A percentile compares a stretch with the other conserved stretches of the same genome.
Evolutionary conservation across 2,888 invertebrate species (phyloP).

Genomic region (Ophioninae sp.): DNA sequence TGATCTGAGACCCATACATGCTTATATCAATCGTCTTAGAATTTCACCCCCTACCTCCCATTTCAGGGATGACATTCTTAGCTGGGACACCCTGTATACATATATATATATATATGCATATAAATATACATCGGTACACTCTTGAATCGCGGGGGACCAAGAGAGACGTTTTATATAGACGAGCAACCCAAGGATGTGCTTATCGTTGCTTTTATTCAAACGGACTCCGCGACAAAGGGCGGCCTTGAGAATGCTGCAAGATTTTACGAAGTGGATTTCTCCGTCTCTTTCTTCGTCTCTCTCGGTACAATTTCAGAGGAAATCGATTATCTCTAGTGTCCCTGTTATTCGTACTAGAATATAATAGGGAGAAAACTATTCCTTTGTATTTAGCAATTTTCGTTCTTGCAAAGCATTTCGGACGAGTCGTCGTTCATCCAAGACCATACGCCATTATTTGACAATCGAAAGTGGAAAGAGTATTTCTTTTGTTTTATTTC

Average conservation of each 20-base stretch:
- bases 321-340: slow-evolving; percentile 54
- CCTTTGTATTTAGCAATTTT: slow-evolving; percentile 33
- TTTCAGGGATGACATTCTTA: too few relatives aligned
- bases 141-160: slow-evolving; percentile 32
- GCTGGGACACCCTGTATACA: too few relatives aligned
- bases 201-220: slow-evolving; percentile 81
- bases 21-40: too few relatives aligned
- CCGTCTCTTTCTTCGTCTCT: slow-evolving; percentile 64
- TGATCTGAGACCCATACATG: too few relatives aligned
- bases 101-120: not conserved
- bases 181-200: slow-evolving; percentile 78
- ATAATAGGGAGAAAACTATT: slow-evolving; percentile 43
- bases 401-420: slow-evolving; percentile 1
- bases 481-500: not conserved
- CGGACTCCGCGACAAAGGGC: slow-evolving; percentile 73
- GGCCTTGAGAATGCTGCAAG: slow-evolving; percentile 43
- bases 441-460: not conserved
- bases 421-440: not conserved
- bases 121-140: not conserved
- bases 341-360: slow-evolving; percentile 30
- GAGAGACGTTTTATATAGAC: slow-evolving; percentile 61
- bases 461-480: not conserved
- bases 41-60: too few relatives aligned
- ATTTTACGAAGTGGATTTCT: slow-evolving; percentile 25
- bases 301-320: slow-evolving; percentile 44